Base-by-base conservation (phyloP, 2,113 vertebrate genomes). In the Sula dactylatra region DNA sequence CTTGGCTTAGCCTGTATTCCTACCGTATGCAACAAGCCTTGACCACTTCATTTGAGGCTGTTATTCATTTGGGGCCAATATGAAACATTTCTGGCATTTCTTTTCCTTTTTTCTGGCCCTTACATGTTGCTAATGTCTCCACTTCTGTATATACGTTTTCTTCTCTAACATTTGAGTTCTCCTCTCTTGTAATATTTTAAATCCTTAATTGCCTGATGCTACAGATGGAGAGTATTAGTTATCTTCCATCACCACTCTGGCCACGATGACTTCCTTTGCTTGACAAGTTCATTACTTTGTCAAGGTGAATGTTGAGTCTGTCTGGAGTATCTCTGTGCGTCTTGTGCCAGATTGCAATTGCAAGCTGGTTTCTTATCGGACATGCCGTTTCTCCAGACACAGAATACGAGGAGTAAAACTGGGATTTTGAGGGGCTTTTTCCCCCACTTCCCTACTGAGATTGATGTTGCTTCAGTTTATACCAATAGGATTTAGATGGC, bases 281-380 rank as follows among this genome's bases (percentile, higher is more conserved):
- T 88, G 88, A 90, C 74, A 94, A 66, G 71, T 47, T 86, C 58
- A 88, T 96, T 86, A 66, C 55, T 88, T 93, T 77, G 45, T 88
- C 93, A 83, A 95, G 85, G 82, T 93, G 90, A 90, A 65, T 15
- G 26, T 86, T 90, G 66, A 90, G 29, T 70, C 93, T 81, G 2
- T 21, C 74, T 88, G 54, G 77, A 88, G 66, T 36, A 82, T 59
- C 65, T 84, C 72, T 74, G 20, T 47, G 56, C 1, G 0, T 54
- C 49, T 82, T 80, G 16, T 88, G 78, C 74, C 74, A 94, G 83
- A 78, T 14, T 78, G 80, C 45, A 47, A 12, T 42, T 83, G n/a
- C 55, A 73, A 45, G 25, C 49, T 90, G 22, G 16, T 88, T 90
- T 90, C 70, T 91, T 76, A 72, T 16, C 50, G 21, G 45, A 52